These are phyloP conservation scores for Watsonalla binaria DNA, from an alignment of 2,888 invertebrate genomes.

Conservation along the genomic window DNA sequence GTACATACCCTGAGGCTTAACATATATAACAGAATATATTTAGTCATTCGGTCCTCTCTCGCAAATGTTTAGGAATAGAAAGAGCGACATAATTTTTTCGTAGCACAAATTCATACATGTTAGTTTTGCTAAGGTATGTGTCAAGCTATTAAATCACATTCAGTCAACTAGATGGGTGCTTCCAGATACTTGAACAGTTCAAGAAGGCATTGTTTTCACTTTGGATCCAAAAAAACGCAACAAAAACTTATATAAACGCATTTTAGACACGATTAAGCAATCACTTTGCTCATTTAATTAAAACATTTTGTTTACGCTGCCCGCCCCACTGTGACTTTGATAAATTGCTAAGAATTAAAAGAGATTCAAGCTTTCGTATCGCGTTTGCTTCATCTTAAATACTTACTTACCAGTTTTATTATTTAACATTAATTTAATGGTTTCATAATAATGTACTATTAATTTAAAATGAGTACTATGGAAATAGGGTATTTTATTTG, in stretches of 20 bases:
- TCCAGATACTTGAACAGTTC: not conserved
- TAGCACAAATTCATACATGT: too few species aligned
- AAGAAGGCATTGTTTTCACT: too few species aligned
- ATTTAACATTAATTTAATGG: slow-evolving; percentile 6
- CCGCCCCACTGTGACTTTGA: slow-evolving; percentile 40
- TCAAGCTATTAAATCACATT: too few species aligned
- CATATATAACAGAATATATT: too few species aligned
- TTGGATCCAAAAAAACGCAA: slow-evolving; percentile 7
- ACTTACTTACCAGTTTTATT: slow-evolving; percentile 1
- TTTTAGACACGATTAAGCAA: slow-evolving; percentile 44
- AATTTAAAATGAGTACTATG: too few species aligned
- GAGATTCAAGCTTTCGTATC: slow-evolving; percentile 30
- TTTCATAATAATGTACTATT: not conserved
- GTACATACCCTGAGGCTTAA: too few species aligned
- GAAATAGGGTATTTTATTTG: too few species aligned
- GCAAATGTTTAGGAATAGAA: too few species aligned
- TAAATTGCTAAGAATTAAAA: slow-evolving; percentile 42
- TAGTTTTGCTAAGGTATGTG: too few species aligned
- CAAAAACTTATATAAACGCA: slow-evolving; percentile 23
- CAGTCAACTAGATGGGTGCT: too few species aligned
- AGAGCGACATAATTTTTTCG: too few species aligned
- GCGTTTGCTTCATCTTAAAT: slow-evolving; percentile 18
- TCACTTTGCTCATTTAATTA: slow-evolving; percentile 52
- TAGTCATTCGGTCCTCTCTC: too few species aligned
- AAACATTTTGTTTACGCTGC: slow-evolving; percentile 48